A percentile compares a stretch with the other conserved stretches of the same genome.
Conservation (phyloP, 53 echinoderm and acorn worm genomes). For the Temnopleurus reevesii region DNA sequence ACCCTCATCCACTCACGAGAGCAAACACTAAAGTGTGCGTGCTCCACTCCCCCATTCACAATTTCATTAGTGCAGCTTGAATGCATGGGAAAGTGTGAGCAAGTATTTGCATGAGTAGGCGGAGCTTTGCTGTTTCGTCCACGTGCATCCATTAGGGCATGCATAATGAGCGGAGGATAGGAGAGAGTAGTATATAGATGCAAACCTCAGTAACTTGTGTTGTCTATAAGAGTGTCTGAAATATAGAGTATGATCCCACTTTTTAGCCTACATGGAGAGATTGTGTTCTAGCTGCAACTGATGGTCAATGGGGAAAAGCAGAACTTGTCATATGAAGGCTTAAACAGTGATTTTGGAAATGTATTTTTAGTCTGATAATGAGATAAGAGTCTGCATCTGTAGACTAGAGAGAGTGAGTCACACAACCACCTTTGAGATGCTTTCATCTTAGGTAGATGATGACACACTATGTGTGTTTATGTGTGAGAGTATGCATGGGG, state of each 20-base stretch:
- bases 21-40: not conserved
- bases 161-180: conserved; percentile 21
- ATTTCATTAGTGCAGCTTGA: conserved; percentile 47
- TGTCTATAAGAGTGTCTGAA: too few species aligned
- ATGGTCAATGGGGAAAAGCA: too few species aligned
- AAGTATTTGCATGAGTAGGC: conserved; percentile 49
- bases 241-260: too few species aligned
- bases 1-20: not conserved
- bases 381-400: too few species aligned
- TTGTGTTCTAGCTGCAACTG: too few species aligned
- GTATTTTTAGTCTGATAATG: too few species aligned
- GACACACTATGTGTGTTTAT: conserved; percentile 9
- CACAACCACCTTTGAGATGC: not conserved
- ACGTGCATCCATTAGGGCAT: conserved; percentile 17
- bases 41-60: conserved; percentile 27
- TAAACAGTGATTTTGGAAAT: too few species aligned
- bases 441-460: not conserved
- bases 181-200: too few species aligned
- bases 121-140: not conserved
- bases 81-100: conserved; percentile 41
- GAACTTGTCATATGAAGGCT: too few species aligned
- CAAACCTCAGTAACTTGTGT: too few species aligned
- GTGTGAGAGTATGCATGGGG: not conserved
- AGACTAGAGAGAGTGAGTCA: conserved; percentile 1
- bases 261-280: too few species aligned